These are phyloP conservation scores for Lamprotornis superbus DNA, from an alignment of 2,113 vertebrate species.

Conservation along the genomic window DNA sequence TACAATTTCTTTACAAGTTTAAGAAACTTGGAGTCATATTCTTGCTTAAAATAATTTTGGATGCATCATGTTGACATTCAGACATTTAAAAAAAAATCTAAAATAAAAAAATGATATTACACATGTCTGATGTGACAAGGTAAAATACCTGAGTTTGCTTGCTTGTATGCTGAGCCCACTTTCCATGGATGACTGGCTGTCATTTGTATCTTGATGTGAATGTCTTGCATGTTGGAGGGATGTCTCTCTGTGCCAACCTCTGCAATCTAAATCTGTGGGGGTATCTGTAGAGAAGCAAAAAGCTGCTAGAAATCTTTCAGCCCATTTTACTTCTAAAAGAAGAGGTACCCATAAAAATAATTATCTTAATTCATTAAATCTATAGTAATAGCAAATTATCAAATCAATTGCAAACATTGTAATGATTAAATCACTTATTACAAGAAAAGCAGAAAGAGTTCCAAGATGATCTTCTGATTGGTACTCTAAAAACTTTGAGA, in stretches of 20 bases:
- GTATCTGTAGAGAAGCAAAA: neutral
- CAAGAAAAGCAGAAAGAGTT: neutral
- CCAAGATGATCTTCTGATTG: neutral
- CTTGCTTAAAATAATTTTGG: neutral
- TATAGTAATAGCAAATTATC: neutral
- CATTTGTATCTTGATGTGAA: neutral
- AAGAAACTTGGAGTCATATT: neutral
- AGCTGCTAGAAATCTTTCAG: neutral
- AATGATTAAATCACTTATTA: neutral
- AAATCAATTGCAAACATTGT: neutral
- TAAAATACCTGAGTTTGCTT: slow-evolving; percentile 21
- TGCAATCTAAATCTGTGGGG: neutral
- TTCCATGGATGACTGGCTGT: neutral
- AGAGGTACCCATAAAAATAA: neutral
- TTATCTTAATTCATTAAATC: neutral
- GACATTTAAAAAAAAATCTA: neutral
- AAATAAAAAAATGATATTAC: neutral
- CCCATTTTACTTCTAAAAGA: neutral
- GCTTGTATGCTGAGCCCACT: neutral
- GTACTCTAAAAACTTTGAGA: neutral
- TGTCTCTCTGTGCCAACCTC: neutral
- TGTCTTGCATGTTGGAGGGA: neutral
- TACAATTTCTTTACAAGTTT: neutral
- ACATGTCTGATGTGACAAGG: neutral
- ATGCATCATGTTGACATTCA: neutral